Evolutionary conservation across 2,888 invertebrate species (phyloP).

Genomic region (Drosophila formosana): DNA sequence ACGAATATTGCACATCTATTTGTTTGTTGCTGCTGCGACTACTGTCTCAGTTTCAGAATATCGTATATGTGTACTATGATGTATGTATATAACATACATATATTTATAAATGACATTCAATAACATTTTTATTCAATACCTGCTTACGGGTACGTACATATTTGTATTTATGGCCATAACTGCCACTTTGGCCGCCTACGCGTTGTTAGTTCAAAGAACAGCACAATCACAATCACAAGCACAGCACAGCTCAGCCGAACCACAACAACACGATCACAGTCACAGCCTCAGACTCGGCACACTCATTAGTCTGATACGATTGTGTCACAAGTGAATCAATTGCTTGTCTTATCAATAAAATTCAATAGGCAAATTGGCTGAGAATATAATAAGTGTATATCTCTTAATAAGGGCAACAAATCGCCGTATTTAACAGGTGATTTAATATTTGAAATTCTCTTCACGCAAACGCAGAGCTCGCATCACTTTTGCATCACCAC

Average conservation of each 20-base stretch:
- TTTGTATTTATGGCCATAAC: constrained; percentile 79
- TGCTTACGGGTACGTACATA: constrained; percentile 72
- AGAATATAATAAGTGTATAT: constrained; percentile 10
- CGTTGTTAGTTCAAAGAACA: constrained; percentile 56
- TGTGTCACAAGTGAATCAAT: constrained; percentile 25
- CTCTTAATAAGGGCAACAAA: constrained; percentile 2
- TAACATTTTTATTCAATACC: constrained; percentile 70
- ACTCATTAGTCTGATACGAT: constrained; percentile 31
- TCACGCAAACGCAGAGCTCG: constrained; percentile 31
- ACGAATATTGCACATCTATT: constrained; percentile 67
- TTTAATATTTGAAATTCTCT: constrained; percentile 27
- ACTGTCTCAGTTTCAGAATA: constrained; percentile 53
- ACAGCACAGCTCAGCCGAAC: constrained; percentile 7
- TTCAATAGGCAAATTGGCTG: constrained; percentile 7
- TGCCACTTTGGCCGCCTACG: constrained; percentile 75
- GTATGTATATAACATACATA: background rate
- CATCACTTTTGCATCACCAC: constrained; percentile 19
- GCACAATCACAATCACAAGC: constrained; percentile 39
- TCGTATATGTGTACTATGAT: background rate
- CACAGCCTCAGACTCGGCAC: constrained; percentile 1
- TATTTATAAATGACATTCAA: constrained; percentile 68
- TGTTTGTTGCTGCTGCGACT: constrained; percentile 27
- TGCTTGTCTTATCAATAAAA: constrained; percentile 18
- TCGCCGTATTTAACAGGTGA: background rate
- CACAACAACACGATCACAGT: constrained; percentile 17